Percentiles rank a stretch among this genome's conserved stretches.
Evolutionary conservation across 2,113 vertebrate species (phyloP).

Genomic region (Toxostoma redivivum): DNA sequence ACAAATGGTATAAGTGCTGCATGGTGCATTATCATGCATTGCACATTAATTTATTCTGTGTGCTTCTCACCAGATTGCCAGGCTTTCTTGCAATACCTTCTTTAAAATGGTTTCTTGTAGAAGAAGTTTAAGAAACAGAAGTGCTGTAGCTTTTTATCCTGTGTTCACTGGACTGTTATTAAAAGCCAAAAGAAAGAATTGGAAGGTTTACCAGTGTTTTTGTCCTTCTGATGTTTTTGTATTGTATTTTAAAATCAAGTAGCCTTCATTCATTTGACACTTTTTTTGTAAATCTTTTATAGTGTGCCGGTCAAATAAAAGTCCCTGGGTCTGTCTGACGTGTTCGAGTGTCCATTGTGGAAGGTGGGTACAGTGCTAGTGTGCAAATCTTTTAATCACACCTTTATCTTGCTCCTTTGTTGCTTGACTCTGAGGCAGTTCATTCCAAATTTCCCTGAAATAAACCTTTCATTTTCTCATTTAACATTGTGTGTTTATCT

Average conservation of each 20-base stretch:
- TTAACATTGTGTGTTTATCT: background rate
- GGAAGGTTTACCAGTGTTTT: background rate
- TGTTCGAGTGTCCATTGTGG: conserved; percentile 96
- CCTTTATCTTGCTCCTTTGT: background rate
- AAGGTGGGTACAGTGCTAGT: conserved; percentile 75
- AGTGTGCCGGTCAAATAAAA: conserved; percentile 99
- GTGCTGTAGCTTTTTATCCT: background rate
- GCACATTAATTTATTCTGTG: background rate
- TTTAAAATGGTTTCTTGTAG: background rate
- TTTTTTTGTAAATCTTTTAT: background rate
- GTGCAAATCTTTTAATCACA: background rate
- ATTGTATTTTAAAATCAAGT: background rate
- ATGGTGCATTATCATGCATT: background rate
- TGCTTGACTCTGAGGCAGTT: background rate
- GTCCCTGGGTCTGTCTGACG: conserved; percentile 96
- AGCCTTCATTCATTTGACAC: background rate
- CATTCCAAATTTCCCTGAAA: background rate
- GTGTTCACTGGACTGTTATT: background rate
- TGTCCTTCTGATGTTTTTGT: background rate
- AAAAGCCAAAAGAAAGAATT: background rate
- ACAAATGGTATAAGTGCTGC: background rate
- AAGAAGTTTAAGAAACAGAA: background rate
- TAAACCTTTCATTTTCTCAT: background rate
- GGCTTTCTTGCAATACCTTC: background rate
- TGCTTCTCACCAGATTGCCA: background rate